Evolutionary conservation across 2,888 invertebrate species (phyloP).

Genomic region (Darwinula stevensoni): DNA sequence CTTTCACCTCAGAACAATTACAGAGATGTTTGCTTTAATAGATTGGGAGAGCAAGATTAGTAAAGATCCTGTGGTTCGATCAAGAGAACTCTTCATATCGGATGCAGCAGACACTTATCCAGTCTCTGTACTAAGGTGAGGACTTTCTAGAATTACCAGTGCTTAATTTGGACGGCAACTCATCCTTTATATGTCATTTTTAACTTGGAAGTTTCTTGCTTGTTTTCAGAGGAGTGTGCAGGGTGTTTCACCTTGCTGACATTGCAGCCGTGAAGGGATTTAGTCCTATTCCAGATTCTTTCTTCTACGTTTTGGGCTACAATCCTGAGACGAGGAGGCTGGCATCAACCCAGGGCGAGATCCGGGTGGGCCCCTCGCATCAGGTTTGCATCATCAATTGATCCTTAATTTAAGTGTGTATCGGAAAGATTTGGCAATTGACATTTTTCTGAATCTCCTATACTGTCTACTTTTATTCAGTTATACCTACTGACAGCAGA

Average conservation of each 20-base stretch:
- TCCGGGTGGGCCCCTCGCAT: conserved; percentile 26
- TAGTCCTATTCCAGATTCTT: conserved; percentile 19
- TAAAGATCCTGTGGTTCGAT: conserved; percentile 15
- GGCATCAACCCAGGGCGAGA: conserved; percentile 26
- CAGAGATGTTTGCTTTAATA: too few relatives aligned
- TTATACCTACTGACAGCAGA: too few relatives aligned
- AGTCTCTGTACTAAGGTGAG: conserved; percentile 20
- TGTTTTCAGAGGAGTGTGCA: conserved; percentile 21
- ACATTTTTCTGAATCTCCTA: conserved; percentile 3
- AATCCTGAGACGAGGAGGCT: conserved; percentile 23
- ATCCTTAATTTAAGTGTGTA: conserved; percentile 3
- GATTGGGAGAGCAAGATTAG: too few relatives aligned
- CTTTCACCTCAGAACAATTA: too few relatives aligned
- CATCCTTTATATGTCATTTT: not conserved
- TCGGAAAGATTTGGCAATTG: conserved; percentile 4
- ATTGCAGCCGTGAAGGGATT: conserved; percentile 18
- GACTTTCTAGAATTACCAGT: too few relatives aligned
- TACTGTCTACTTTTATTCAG: too few relatives aligned
- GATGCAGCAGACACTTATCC: conserved; percentile 21
- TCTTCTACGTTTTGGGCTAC: conserved; percentile 24
- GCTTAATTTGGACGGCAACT: too few relatives aligned
- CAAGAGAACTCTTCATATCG: conserved; percentile 22
- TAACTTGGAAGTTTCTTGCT: not conserved
- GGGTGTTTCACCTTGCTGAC: conserved; percentile 22
- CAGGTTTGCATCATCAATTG: conserved; percentile 20